A percentile compares a stretch with the other conserved stretches of the same genome.
These are phyloP conservation scores for Drosophila prolongata DNA, from an alignment of 2,888 invertebrate genomes.

Conservation along the genomic window DNA sequence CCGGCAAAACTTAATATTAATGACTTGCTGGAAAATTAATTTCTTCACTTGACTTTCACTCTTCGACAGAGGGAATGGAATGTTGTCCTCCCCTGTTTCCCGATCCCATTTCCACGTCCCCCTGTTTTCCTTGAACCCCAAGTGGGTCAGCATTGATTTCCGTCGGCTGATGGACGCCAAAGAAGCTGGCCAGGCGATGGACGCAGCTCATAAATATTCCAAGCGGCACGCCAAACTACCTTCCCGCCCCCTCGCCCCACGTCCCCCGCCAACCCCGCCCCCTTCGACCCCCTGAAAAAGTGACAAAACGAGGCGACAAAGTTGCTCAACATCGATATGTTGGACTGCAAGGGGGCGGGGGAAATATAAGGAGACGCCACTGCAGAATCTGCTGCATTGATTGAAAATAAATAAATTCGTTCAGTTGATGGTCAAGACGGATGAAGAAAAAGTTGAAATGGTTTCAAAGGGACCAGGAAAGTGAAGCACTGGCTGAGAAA, in stretches of 20 bases:
- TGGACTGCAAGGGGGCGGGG: neutral
- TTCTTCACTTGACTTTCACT: conserved; percentile 70
- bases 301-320: conserved; percentile 72
- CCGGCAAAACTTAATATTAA: conserved; percentile 71
- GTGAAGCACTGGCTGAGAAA: conserved; percentile 3
- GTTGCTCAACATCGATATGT: conserved; percentile 37
- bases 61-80: neutral
- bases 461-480: conserved; percentile 2
- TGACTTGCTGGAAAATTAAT: conserved; percentile 74
- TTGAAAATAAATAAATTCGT: conserved; percentile 75
- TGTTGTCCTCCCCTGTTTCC: conserved; percentile 20
- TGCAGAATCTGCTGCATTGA: conserved; percentile 55
- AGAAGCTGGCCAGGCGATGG: conserved; percentile 41
- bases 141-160: conserved; percentile 78
- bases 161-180: conserved; percentile 52
- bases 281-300: conserved; percentile 41
- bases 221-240: conserved; percentile 57
- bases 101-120: conserved; percentile 32
- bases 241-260: conserved; percentile 5
- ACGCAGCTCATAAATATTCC: conserved; percentile 73
- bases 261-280: neutral
- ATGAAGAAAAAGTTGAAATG: conserved; percentile 12
- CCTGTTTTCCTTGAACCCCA: conserved; percentile 48
- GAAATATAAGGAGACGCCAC: conserved; percentile 10
- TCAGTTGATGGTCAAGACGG: conserved; percentile 10